Evolutionary conservation across 2,888 invertebrate genomes (phyloP).

Genomic region (Eupithecia inturbata): DNA sequence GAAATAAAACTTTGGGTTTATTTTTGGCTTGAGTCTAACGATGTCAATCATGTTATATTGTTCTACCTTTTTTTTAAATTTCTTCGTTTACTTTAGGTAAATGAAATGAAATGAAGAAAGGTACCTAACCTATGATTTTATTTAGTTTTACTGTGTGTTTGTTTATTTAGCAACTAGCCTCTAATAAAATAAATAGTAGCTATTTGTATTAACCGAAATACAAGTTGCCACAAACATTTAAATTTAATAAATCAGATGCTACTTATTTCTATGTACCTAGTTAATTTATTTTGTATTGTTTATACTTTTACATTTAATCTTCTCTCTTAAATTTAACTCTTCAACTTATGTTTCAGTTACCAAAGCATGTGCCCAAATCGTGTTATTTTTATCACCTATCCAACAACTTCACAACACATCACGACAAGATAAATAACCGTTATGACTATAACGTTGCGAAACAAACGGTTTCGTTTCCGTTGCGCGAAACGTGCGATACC

Average conservation of each 20-base stretch:
- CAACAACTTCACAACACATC: constrained; percentile 5
- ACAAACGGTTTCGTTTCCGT: background rate
- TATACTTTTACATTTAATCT: background rate
- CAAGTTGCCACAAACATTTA: background rate
- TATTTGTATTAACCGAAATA: background rate
- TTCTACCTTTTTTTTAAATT: background rate
- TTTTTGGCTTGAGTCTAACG: background rate
- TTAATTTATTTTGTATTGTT: background rate
- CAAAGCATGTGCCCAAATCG: constrained; percentile 1
- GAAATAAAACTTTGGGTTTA: background rate
- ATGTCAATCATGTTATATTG: background rate
- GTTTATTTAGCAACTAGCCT: background rate
- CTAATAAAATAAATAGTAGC: background rate
- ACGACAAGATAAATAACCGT: constrained; percentile 4
- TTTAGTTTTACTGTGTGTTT: background rate
- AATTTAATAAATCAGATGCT: background rate
- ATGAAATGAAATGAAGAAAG: too few species aligned
- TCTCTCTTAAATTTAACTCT: too few species aligned
- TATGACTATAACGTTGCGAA: background rate
- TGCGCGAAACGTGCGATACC: constrained; percentile 30
- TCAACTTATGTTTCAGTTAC: background rate
- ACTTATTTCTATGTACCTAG: background rate
- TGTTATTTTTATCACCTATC: background rate
- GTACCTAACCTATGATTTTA: background rate
- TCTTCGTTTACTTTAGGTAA: background rate